Percentiles rank a stretch among this genome's conserved stretches.
phyloP scores from a whole-genome alignment of 2,797 vertebrate genomes.

The Sparidentex hasta region DNA sequence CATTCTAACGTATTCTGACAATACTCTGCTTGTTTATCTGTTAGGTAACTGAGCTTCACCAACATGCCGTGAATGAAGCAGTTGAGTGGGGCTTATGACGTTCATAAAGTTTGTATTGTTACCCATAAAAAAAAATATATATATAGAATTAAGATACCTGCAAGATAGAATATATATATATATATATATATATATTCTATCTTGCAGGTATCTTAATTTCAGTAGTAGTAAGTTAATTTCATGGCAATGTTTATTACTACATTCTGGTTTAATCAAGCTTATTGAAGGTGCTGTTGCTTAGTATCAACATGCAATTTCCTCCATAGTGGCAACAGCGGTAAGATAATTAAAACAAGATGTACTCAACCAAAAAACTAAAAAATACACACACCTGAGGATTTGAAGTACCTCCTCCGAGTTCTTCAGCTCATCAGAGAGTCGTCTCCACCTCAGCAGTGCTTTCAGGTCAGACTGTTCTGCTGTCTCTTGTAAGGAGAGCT shows the following conservation, averaged over 20 bases:
- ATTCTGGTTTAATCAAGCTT: conserved; percentile 12
- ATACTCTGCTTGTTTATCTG: no score
- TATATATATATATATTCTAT: no score
- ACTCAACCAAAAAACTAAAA: conserved; percentile 19
- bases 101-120: no score
- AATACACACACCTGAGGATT: conserved; percentile 90
- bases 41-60: no score
- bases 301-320: neutral
- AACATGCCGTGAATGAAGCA: no score
- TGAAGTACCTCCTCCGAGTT: conserved; percentile 93
- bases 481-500: conserved; percentile 86
- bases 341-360: conserved; percentile 14
- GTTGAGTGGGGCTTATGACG: no score
- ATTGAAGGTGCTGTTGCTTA: neutral
- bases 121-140: no score
- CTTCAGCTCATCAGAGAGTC: conserved; percentile 91
- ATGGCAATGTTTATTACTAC: neutral
- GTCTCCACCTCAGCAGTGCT: conserved; percentile 91
- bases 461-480: conserved; percentile 89
- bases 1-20: no score
- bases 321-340: neutral
- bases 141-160: no score
- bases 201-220: no score
- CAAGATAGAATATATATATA: no score
- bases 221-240: no score